These are phyloP conservation scores for Malurus cyaneus DNA, from an alignment of 2,113 vertebrate species.

Conservation along the genomic window DNA sequence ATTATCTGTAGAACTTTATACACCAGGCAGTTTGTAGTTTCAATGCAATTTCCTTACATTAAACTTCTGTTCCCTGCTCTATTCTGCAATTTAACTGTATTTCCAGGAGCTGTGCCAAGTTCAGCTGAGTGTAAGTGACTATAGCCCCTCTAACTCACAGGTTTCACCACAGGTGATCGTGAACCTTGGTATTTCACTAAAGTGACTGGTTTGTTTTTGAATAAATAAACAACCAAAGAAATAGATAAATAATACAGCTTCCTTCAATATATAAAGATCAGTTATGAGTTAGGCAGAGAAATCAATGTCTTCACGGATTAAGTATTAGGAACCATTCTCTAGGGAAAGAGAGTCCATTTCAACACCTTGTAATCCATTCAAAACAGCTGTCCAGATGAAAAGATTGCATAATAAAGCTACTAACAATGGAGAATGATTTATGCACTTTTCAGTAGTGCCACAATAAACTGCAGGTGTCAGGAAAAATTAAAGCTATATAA, in stretches of 20 bases:
- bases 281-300: background rate
- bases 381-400: conserved; percentile 25
- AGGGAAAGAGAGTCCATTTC: background rate
- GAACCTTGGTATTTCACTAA: background rate
- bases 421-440: background rate
- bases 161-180: background rate
- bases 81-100: background rate
- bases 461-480: background rate
- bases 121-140: background rate
- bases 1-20: background rate
- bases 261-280: background rate
- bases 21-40: background rate
- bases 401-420: background rate
- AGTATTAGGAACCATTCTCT: background rate
- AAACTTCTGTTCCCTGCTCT: background rate
- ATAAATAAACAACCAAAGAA: background rate
- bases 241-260: background rate
- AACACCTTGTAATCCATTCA: background rate
- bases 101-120: background rate
- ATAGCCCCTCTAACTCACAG: background rate
- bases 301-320: background rate
- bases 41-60: background rate
- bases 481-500: conserved; percentile 2
- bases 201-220: background rate
- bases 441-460: background rate